phyloP scores from a whole-genome alignment of 2,797 vertebrate species.

The Peromyscus aztecus region DNA sequence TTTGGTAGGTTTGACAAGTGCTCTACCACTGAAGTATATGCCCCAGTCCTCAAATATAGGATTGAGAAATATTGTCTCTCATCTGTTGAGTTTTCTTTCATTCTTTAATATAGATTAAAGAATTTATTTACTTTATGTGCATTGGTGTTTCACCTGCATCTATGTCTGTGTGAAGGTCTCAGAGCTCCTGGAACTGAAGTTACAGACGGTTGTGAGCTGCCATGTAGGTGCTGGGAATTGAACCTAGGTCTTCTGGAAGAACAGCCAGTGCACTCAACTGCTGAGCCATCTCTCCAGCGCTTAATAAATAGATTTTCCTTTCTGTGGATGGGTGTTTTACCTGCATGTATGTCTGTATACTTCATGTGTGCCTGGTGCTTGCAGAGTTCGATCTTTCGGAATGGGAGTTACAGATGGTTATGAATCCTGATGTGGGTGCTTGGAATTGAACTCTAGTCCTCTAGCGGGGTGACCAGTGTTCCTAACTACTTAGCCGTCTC shows the following conservation, averaged over 20 bases:
- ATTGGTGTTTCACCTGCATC: too few relatives aligned
- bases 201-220: too few relatives aligned
- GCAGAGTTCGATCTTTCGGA: neutral
- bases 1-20: neutral
- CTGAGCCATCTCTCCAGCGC: too few relatives aligned
- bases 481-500: neutral
- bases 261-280: too few relatives aligned
- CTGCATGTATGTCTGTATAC: neutral
- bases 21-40: neutral
- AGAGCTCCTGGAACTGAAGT: too few relatives aligned
- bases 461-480: neutral
- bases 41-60: neutral
- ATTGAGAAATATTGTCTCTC: slow-evolving; percentile 7
- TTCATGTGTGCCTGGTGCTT: neutral
- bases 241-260: too few relatives aligned
- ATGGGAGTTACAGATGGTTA: neutral
- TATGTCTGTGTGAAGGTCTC: too few relatives aligned
- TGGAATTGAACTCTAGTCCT: neutral
- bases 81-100: neutral
- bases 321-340: neutral
- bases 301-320: neutral
- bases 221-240: too few relatives aligned
- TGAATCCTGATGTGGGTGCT: neutral
- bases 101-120: neutral
- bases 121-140: too few relatives aligned